Evolutionary conservation across 1,140 invertebrate species (phyloP).

Genomic region (Plutomurus gul): DNA sequence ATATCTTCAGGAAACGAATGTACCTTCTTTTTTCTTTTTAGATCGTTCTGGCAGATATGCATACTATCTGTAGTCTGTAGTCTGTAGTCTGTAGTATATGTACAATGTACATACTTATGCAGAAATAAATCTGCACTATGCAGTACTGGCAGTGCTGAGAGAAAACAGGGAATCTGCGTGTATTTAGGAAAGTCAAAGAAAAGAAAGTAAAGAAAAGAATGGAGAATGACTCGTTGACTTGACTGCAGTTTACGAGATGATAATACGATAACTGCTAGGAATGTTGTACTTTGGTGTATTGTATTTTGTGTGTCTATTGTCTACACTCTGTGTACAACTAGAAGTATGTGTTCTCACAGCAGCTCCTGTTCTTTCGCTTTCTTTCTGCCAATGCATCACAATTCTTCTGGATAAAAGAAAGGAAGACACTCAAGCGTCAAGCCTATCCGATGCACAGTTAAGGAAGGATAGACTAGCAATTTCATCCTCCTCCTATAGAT

Average conservation of each 20-base stretch:
- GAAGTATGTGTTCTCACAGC: too few relatives aligned
- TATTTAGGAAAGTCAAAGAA: neutral
- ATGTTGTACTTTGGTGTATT: slow-evolving; percentile 1
- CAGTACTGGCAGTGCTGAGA: neutral
- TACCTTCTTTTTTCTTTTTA: too few relatives aligned
- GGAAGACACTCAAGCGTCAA: neutral
- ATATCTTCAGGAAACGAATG: too few relatives aligned
- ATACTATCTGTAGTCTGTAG: neutral
- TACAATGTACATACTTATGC: neutral
- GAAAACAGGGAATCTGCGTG: neutral
- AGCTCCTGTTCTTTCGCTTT: too few relatives aligned
- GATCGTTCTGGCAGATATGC: neutral
- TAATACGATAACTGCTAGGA: slow-evolving; percentile 12
- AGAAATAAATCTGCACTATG: too few relatives aligned
- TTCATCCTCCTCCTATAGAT: too few relatives aligned
- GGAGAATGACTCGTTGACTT: neutral
- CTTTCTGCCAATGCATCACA: slow-evolving; percentile 22
- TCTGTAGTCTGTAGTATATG: neutral
- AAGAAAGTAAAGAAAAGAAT: neutral
- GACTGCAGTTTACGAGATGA: slow-evolving; percentile 12
- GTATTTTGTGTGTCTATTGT: too few relatives aligned
- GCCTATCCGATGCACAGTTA: too few relatives aligned
- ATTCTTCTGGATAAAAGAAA: neutral
- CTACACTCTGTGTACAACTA: too few relatives aligned
- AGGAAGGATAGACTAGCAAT: too few relatives aligned